phyloP scores from a whole-genome alignment of 2,888 invertebrate genomes.

The Tipula helvola region DNA sequence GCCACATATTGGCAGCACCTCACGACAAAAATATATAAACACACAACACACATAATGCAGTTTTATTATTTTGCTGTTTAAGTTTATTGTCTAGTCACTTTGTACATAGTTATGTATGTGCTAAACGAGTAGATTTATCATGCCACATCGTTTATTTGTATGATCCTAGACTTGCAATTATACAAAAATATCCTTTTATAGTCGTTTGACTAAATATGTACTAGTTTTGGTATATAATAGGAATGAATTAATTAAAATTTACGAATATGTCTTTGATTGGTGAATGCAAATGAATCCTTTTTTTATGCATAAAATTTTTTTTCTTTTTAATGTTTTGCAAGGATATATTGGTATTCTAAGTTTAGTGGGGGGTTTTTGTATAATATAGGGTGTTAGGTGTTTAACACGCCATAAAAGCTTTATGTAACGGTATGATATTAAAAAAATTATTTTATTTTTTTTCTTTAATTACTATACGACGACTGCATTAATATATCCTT shows the following conservation, averaged over 20 bases:
- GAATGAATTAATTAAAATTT: not conserved
- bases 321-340: not conserved
- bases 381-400: not conserved
- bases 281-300: not conserved
- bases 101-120: not conserved
- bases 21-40: not conserved
- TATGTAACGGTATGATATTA: not conserved
- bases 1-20: not conserved
- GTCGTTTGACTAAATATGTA: not conserved
- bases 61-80: not conserved
- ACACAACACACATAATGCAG: not conserved
- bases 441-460: not conserved
- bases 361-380: not conserved
- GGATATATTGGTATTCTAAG: not conserved
- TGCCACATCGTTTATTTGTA: not conserved
- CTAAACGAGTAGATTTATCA: not conserved
- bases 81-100: not conserved
- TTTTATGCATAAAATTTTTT: not conserved
- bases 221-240: not conserved
- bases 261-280: constrained; percentile 4
- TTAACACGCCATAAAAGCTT: not conserved
- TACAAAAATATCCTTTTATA: not conserved
- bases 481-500: not conserved
- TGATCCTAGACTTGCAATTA: not conserved
- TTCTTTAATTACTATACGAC: not conserved